phyloP scores from a whole-genome alignment of 1,140 invertebrate genomes.

The Procambarus clarkii region DNA sequence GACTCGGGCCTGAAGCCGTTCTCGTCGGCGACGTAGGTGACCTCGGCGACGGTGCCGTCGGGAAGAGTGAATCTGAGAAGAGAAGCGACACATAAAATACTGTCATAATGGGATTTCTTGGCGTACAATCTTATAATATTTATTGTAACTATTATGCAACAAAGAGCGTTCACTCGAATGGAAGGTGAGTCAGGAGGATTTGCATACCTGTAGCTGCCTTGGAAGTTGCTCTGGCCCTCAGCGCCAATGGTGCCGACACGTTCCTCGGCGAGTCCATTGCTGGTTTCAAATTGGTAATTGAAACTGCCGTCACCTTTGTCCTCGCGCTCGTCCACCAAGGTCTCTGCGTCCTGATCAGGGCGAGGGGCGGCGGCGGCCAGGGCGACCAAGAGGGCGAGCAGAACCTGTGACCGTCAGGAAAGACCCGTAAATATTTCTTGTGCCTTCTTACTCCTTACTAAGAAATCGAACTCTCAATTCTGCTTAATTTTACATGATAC shows the following conservation, averaged over 20 bases:
- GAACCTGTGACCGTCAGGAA: constrained; percentile 6
- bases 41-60: background rate
- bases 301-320: constrained; percentile 41
- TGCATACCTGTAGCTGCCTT: constrained; percentile 44
- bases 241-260: background rate
- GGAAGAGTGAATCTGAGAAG: background rate
- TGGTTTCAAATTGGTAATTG: constrained; percentile 42
- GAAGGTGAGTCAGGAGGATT: background rate
- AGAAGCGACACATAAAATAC: background rate
- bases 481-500: no score
- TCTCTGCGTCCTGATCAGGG: background rate
- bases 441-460: no score
- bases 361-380: constrained; percentile 38
- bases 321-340: constrained; percentile 45
- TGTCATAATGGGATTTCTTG: no score
- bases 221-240: constrained; percentile 40
- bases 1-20: background rate
- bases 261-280: constrained; percentile 23
- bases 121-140: background rate
- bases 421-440: background rate
- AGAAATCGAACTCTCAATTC: no score
- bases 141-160: background rate
- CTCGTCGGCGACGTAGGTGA: background rate
- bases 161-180: background rate
- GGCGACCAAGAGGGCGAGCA: constrained; percentile 48